Base-by-base conservation (phyloP, 2,797 vertebrate species). In the Ataeniobius toweri region DNA sequence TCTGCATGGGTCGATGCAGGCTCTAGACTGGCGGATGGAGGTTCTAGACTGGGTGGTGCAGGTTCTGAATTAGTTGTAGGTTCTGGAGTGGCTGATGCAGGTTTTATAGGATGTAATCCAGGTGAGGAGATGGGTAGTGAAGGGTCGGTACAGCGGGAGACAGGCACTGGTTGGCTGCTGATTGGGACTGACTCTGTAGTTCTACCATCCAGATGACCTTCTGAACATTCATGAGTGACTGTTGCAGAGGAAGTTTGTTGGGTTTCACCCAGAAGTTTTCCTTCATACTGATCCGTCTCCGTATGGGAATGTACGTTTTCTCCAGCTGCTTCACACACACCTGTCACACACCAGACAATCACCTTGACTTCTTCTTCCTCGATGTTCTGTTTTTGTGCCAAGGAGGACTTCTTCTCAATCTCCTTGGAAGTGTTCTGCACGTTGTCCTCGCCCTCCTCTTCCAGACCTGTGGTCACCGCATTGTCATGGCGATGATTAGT, bases 301-400 rank as follows among this genome's bases (percentile, higher is more conserved):
- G 53, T 68, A 55, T 74, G 75, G 24, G 3, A 22, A 0, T 18
- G 39, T 8, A 67, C 10, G 44, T 41, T 7, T 22, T 88, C 80
- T 0, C 5, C 55, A 0, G 73, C 75, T 0, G 58, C 73, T 61
- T 93, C 88, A 2, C 91, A 92, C 77, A 93, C 88, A 16, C 90
- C 84, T 0, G 89, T 90, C 73, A 93, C 91, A 56, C 91, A 93
- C 91, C 93, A 93, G 0, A 88, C 90, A 0, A 81, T 65, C 68
- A 87, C 92, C 53, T 80, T 80, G 0, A 84, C 82, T 53, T 86
- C 72, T 22, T 73, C 63, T 0, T 58, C 78, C 9, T 76, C 73
- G 0, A 77, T 65, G 7, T 85, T 85, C 18, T 82, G 73, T 67
- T 59, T 44, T 7, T 16, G 74, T 22, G 63, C 14, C 0, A 53